phyloP scores from a whole-genome alignment of 2,888 invertebrate genomes.

The Pyrrhia umbra region DNA sequence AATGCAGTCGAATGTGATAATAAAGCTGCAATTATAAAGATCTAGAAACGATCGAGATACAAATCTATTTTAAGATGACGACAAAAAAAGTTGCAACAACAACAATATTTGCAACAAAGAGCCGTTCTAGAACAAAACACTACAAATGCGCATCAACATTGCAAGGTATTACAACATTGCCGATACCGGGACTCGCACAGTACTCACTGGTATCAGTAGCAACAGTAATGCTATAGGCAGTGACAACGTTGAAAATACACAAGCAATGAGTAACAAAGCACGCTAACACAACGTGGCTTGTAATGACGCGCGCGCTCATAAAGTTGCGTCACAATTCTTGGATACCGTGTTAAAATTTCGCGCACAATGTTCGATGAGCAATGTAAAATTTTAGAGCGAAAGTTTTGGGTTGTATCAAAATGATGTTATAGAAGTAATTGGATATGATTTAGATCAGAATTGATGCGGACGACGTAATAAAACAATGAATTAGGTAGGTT shows the following conservation, averaged over 20 bases:
- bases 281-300: slow-evolving; percentile 33
- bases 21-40: background rate
- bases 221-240: slow-evolving; percentile 18
- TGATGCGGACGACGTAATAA: background rate
- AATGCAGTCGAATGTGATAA: background rate
- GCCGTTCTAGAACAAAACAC: slow-evolving; percentile 35
- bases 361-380: slow-evolving; percentile 18
- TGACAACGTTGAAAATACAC: slow-evolving; percentile 42
- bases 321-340: slow-evolving; percentile 43
- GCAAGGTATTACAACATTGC: slow-evolving; percentile 31
- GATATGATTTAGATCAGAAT: background rate
- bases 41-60: background rate
- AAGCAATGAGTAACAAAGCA: slow-evolving; percentile 42
- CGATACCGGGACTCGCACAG: slow-evolving; percentile 20
- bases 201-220: slow-evolving; percentile 17
- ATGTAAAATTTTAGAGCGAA: background rate
- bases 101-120: slow-evolving; percentile 3
- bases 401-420: background rate
- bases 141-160: slow-evolving; percentile 16
- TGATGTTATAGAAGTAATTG: background rate
- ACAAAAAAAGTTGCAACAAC: background rate
- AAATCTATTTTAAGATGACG: background rate
- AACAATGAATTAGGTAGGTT: background rate
- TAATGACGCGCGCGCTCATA: slow-evolving; percentile 40
- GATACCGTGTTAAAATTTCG: slow-evolving; percentile 20